Base-by-base conservation (phyloP, 2,797 vertebrate species). In the Acanthurus leucopareius region DNA sequence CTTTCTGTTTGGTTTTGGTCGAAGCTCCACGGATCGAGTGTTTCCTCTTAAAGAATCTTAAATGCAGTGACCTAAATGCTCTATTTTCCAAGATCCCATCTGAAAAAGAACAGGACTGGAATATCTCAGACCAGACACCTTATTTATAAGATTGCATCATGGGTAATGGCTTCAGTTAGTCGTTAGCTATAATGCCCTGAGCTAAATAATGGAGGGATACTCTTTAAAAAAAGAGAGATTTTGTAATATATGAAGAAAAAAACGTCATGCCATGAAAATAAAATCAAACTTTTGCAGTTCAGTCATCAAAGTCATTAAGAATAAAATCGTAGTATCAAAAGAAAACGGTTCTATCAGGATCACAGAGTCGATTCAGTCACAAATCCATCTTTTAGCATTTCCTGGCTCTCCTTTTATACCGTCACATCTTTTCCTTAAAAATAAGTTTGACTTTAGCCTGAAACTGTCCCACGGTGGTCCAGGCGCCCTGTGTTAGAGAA, bases 1-100 rank as follows among this genome's bases (percentile, higher is more conserved):
- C 58, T 40, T 64, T 52, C 32, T 52, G 52, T 68, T 69, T 76
- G 75, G 68, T 47, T 77, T 77, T 35, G 48, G 60, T 51, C 48
- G 73, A 70, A 72, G 51, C 54, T 82, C 64, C 17, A 16, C 14
- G 25, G 42, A 73, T 22, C 22, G 19, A 38, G 54, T 44, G 72
- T 65, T 77, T 60, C 63, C 32, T 58, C 32, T 38, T 10, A 69
- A 44, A 42, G 42, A 61, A n/a, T 25, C 32, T 7, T 5, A 71
- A 28, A 22, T 32, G 4, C 42, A 57, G 16, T 22, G 28, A 73
- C 40, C 22, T 16, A 22, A 67, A 58, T 60, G 35, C 64, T 20
- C 28, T 52, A 10, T 52, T 52, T 25, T 53, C 11, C 22, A 19
- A 67, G 15, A 45, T 35, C 60, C 60, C 53, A 52, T 60, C 52